Conservation (phyloP, 2,113 vertebrate genomes). For the Sciurus niger region DNA sequence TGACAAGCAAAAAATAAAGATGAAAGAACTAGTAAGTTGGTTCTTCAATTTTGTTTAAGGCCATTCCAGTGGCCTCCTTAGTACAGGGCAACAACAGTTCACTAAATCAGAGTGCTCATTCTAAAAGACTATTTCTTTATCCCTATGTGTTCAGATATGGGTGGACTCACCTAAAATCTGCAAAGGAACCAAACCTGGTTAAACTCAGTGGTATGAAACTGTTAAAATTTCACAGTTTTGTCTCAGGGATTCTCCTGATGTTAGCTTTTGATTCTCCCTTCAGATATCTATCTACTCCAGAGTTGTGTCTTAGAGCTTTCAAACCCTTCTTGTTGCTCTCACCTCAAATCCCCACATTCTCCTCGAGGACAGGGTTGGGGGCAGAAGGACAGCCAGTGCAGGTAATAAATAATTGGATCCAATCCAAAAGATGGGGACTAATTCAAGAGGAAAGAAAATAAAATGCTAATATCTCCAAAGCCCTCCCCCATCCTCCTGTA, state of each 20-base stretch:
- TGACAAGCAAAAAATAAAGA: background rate
- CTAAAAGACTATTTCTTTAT: background rate
- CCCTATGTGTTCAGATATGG: background rate
- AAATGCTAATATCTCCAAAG: too few relatives aligned
- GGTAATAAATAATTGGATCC: too few relatives aligned
- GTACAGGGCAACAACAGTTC: accelerated
- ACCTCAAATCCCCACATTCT: background rate
- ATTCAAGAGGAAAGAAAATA: too few relatives aligned
- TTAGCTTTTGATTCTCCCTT: background rate
- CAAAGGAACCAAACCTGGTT: background rate
- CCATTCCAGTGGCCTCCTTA: background rate
- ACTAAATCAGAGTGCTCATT: background rate
- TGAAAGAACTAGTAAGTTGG: background rate
- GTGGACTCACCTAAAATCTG: background rate
- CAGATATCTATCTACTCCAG: background rate
- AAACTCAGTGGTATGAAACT: background rate
- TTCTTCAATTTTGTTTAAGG: background rate
- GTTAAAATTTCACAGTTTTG: background rate
- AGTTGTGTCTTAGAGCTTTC: background rate
- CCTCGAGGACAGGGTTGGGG: too few relatives aligned
- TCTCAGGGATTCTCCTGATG: background rate
- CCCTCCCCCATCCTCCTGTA: too few relatives aligned
- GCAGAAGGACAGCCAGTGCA: too few relatives aligned
- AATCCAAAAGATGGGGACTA: too few relatives aligned
- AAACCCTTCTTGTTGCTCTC: background rate